Conservation (phyloP, 2,113 vertebrate species). For the Marmota flaviventris region DNA sequence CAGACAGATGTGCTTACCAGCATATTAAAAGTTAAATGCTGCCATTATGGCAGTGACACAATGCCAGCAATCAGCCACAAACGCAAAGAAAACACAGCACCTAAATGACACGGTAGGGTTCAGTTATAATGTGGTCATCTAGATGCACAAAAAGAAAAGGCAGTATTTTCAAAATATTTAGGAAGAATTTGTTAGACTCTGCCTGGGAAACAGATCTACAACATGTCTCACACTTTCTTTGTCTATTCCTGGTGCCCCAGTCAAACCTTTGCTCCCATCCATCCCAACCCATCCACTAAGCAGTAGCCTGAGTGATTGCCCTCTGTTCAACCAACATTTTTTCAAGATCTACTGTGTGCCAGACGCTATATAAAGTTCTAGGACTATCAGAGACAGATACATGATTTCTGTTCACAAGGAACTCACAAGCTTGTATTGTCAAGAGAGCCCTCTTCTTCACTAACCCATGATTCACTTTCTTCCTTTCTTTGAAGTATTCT, state of each 20-base stretch:
- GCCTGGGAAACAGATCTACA: not conserved
- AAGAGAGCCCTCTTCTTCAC: not conserved
- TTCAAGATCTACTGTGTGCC: not conserved
- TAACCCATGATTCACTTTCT: not conserved
- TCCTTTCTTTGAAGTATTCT: not conserved
- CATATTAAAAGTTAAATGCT: slow-evolving; percentile 44
- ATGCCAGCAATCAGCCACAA: slow-evolving; percentile 55
- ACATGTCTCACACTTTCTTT: not conserved
- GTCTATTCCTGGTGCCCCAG: not conserved
- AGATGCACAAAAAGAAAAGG: not conserved
- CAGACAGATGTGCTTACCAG: not conserved
- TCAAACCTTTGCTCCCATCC: not conserved
- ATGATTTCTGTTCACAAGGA: not conserved
- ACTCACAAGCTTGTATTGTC: not conserved
- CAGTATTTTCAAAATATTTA: not conserved
- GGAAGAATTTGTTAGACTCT: not conserved
- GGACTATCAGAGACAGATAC: not conserved
- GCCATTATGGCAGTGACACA: slow-evolving; percentile 45
- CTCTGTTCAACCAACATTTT: not conserved
- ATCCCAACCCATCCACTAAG: not conserved
- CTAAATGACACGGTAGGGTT: not conserved
- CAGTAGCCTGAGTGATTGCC: not conserved
- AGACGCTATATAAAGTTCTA: not conserved
- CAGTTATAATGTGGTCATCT: not conserved
- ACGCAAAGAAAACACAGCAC: slow-evolving; percentile 37